Conservation (phyloP, 23 tunicate species). For the Styela clava region DNA sequence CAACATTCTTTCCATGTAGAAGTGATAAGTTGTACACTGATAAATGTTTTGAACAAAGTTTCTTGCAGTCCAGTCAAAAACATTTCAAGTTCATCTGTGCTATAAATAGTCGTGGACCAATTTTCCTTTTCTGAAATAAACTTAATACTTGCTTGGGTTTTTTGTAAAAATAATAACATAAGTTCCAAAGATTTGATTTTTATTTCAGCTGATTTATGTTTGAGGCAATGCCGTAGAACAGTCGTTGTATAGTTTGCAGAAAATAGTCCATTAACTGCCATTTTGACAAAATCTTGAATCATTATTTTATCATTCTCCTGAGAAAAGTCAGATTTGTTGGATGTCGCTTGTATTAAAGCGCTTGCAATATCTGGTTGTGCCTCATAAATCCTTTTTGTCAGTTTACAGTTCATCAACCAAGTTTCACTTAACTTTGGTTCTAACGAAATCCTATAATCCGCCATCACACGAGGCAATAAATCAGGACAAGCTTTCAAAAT, state of each 20-base stretch:
- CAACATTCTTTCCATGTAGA: neutral
- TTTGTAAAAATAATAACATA: slow-evolving; percentile 13
- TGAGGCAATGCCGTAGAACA: slow-evolving; percentile 18
- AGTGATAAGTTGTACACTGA: neutral
- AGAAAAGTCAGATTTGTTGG: neutral
- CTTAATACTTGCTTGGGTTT: slow-evolving; percentile 4
- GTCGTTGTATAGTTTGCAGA: slow-evolving; percentile 14
- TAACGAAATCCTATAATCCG: slow-evolving; percentile 23
- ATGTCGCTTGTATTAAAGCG: slow-evolving; percentile 11
- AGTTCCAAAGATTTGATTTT: slow-evolving; percentile 15
- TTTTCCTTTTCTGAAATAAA: slow-evolving; percentile 17
- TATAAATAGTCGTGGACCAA: slow-evolving; percentile 27
- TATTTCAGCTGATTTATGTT: slow-evolving; percentile 19
- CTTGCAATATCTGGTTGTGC: slow-evolving; percentile 36
- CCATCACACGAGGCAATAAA: slow-evolving; percentile 20
- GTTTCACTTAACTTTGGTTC: slow-evolving; percentile 39
- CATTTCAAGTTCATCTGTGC: neutral
- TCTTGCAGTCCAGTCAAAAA: neutral
- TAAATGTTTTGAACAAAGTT: neutral
- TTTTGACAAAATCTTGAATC: slow-evolving; percentile 12
- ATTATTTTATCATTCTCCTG: neutral
- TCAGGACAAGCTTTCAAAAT: slow-evolving; percentile 57
- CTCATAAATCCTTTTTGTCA: slow-evolving; percentile 22
- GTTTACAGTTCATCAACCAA: slow-evolving; percentile 33
- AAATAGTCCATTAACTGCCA: slow-evolving; percentile 29